Evolutionary conservation across 2,888 invertebrate genomes (phyloP), one percentile per base, ranked within the genome.

Genomic region (Hypselothyrea guttata): DNA sequence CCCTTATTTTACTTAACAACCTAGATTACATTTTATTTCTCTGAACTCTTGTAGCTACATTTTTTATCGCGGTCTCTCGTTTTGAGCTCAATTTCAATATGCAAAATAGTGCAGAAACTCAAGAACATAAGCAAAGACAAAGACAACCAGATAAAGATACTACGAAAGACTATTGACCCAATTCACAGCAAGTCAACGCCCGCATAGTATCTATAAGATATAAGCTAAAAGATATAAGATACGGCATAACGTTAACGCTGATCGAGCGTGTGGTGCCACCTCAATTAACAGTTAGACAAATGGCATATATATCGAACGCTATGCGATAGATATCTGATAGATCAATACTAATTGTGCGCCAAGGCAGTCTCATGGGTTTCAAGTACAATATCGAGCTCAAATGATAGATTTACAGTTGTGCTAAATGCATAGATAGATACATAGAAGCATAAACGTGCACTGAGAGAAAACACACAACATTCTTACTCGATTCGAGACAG

Each of bases 11-110:
- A 58, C 53, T 83, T 72, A 83, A 83, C 74, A 18, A 7, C 7
- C 38, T 18, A 2, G 16, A 37, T 13, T 16, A n/a, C 16, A 15
- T 38, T 2, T 18, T 18, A 28, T 9, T 35, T 7, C 38, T 16
- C 9, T 22, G 22, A 38, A 16, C 38, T 38, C 2, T 9, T 16
- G 16, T 27, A n/a, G 13, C 27, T 41, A n/a, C 22, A 22, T 41
- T 8, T 13, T 58, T 75, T 71, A 52, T 65, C 58, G 64, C 38
- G 9, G 7, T 16, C 47, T 22, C 30, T 45, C 65, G n/a, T n/a
- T n/a, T 71, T 41, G 33, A 42, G 55, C 63, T 28, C 60, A 51
- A 58, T 71, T 75, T 75, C 61, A 75, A 75, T 72, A n/a, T 72
- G 71, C 75, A 66, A 75, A 75, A 74, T 54, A 51, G 48, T 66